Evolutionary conservation across 2,888 invertebrate genomes (phyloP), one percentile per base, ranked within the genome.

Genomic region (Agonopterix alstromeriana): DNA sequence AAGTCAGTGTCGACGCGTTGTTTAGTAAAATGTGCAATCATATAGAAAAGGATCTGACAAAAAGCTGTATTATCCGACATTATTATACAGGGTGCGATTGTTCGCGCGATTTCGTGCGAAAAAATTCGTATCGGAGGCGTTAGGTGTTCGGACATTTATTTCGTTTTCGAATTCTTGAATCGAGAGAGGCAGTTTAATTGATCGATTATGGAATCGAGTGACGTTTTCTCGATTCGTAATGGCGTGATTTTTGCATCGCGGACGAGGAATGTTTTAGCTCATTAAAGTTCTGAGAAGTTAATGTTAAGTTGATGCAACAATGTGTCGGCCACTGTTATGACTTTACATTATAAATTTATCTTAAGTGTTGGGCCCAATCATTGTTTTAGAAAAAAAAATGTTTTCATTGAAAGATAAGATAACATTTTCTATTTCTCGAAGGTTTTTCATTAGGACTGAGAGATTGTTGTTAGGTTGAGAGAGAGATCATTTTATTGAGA

Each of bases 11-110:
- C 55, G 61, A 58, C 57, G 61, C 58, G 73, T 73, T 81, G 80
- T 79, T 82, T 82, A 79, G 80, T 74, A 70, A 80, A 82, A 79
- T 82, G 81, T 81, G 84, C 80, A 83, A 77, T 81, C 77, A 73
- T 77, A 83, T 71, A 81, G 82, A 82, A 81, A 77, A 73, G 65
- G 62, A 68, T 66, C 60, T 56, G 61, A 68, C 70, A 77, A 77
- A 81, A 78, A 77, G 69, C 63, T 65, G 67, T 71, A 74, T 76
- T 78, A 75, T 73, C 70, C 65, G 65, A 71, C 77, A 75, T 73
- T 73, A 75, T 71, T 66, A 70, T 67, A 72, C 65, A 64, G 65
- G 65, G 65, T 55, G 60, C 70, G 73, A 77, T 73, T 79, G 74
- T 76, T 71, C 68, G 71, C 70, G 69, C 63, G 73, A 65, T 63